Base-by-base conservation (phyloP, 2,888 invertebrate species). In the Catotricha subobsoleta region DNA sequence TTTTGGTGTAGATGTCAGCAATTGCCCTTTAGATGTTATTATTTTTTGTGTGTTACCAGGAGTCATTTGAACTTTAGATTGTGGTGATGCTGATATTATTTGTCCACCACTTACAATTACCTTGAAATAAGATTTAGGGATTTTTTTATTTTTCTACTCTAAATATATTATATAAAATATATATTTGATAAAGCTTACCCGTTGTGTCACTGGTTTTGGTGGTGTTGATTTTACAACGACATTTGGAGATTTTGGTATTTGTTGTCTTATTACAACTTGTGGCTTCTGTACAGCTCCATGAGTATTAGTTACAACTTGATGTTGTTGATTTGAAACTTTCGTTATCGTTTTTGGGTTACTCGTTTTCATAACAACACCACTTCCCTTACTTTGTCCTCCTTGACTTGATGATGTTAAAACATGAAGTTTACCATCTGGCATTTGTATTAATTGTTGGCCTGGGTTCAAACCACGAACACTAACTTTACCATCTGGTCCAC, bases 341-440 rank as follows among this genome's bases (percentile, higher is more conserved):
- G 35, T 6, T 40, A 40, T 34, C 21, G 34, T 28, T 34, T 29
- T 38, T 19, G 36, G 18, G 4, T 20, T 15, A 3, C 20, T 23
- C 8, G 20, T 43, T 16, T 40, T 43, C 21, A 49, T 34, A n/a
- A 44, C 41, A 8, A 44, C 25, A n/a, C n/a, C n/a, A n/a, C n/a
- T n/a, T n/a, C n/a, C n/a, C 12, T 40, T 45, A 6, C 18, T 18
- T 18, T 28, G 23, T 5, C 16, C 9, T 2, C 30, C 20, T 18
- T 19, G 27, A 10, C 13, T 52, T 44, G 65, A 58, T 13, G 69
- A 68, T 18, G 66, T 58, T 8, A 67, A 62, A 34, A 72, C 66
- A 15, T 92, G 78, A 56, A 92, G 91, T 19, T 92, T 65, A 1
- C 94, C 94, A 59, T 94, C 92, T 0, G 91, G 81, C 72, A 90